Base-by-base conservation (phyloP, 2,113 vertebrate species). In the Eolophus roseicapilla region DNA sequence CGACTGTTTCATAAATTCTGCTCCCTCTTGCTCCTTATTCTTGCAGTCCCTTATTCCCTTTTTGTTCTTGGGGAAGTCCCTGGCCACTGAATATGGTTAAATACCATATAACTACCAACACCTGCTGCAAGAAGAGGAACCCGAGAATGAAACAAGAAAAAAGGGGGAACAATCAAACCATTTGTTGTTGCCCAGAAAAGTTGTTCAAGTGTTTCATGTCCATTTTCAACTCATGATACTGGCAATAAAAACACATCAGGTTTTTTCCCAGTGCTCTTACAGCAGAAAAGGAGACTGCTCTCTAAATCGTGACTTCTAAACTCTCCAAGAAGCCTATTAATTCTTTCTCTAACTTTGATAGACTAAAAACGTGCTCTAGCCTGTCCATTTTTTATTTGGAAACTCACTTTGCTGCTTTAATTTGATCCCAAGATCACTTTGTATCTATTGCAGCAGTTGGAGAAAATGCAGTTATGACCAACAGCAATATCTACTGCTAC, bases 401-500 rank as follows among this genome's bases (percentile, higher is more conserved):
- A 77, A 53, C 81, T 90, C 74, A 37, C 20, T 94, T 83, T 92
- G 18, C 76, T 92, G 55, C 65, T 88, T 92, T 82, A 49, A 31
- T 65, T 73, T 91, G 64, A 88, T 89, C 63, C 74, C 65, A 76
- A 52, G 62, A 50, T 92, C 33, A 43, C 75, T 91, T 74, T 82
- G 43, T 63, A 47, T 35, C 46, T 86, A 74, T 43, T 94, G 93
- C 37, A 90, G 76, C 41, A 70, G 55, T 10, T 68, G 50, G 55
- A 93, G 64, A 88, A 94, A 95, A 94, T 75, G 55, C 68, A 83
- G 73, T 88, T 90, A 92, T 60, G 79, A 78, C 78, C 79, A 74
- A 76, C 68, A 92, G 79, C 85, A 96, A 77, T 91, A 95, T 79
- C 53, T 55, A 69, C 35, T 64, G 13, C 31, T 75, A 68, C 55